These are phyloP conservation scores for Cirrhinus molitorella DNA, from an alignment of 2,797 vertebrate species.

Conservation along the genomic window DNA sequence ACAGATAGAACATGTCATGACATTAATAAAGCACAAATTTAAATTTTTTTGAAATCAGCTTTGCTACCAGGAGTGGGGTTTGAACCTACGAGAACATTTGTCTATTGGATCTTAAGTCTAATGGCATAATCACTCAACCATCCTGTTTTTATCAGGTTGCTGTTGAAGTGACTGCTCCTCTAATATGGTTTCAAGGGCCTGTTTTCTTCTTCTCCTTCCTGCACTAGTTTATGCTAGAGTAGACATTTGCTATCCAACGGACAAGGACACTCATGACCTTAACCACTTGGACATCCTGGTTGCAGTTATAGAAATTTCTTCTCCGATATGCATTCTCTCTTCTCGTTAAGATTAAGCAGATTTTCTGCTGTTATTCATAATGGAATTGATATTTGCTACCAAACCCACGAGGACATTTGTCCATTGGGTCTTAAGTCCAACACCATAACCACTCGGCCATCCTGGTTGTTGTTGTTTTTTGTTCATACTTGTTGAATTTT, in stretches of 20 bases:
- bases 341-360: not conserved
- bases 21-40: not conserved
- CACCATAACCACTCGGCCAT: too few species aligned
- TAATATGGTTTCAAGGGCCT: too few species aligned
- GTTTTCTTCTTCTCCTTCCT: too few species aligned
- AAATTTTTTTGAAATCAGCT: not conserved
- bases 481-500: too few species aligned
- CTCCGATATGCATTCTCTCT: not conserved
- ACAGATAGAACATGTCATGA: not conserved
- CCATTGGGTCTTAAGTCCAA: too few species aligned
- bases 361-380: not conserved
- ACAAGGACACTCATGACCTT: too few species aligned
- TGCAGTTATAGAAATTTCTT: not conserved
- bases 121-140: not conserved
- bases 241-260: too few species aligned
- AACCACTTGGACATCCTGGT: too few species aligned
- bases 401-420: too few species aligned
- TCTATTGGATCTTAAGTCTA: not conserved
- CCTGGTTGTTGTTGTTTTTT: too few species aligned
- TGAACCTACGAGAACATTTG: not conserved
- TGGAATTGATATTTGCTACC: not conserved
- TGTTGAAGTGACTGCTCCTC: too few species aligned
- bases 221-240: too few species aligned
- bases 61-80: not conserved
- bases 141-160: rapidly evolving